Percentiles rank a stretch among this genome's conserved stretches.
Conservation (phyloP, 2,113 vertebrate species). For the Ivindomyrus marchei region DNA sequence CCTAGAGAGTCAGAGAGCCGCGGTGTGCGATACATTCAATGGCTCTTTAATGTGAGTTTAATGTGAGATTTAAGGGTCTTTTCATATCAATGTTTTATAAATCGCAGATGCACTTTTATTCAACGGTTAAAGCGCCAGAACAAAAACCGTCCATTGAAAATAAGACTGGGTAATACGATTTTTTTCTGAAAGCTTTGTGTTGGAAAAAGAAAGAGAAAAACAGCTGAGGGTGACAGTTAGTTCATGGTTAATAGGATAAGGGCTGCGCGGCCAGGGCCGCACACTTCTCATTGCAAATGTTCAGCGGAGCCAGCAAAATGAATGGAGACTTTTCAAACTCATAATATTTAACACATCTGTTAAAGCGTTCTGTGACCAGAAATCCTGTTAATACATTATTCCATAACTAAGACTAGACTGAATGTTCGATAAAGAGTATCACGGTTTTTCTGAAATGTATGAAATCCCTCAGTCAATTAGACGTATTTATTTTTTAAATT, state of each 20-base stretch:
- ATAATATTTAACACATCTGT: conserved; percentile 96
- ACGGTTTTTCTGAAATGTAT: neutral
- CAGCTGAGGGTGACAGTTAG: conserved; percentile 98
- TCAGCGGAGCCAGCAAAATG: conserved; percentile 61
- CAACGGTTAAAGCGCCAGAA: conserved; percentile 83
- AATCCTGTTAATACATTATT: conserved; percentile 46
- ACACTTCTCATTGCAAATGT: conserved; percentile 76
- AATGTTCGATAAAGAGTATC: conserved; percentile 18
- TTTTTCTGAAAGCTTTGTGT: conserved; percentile 77
- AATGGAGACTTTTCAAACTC: conserved; percentile 67
- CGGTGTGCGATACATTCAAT: conserved; percentile 40
- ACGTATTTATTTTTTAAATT: neutral
- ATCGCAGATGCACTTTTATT: conserved; percentile 88
- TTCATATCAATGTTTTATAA: conserved; percentile 77
- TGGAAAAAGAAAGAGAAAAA: conserved; percentile 70
- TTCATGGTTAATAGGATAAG: conserved; percentile 99
- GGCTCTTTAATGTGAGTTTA: conserved; percentile 70
- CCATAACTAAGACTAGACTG: conserved; percentile 18
- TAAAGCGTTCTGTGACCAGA: conserved; percentile 66
- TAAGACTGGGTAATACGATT: conserved; percentile 86
- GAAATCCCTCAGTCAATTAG: conserved; percentile 3
- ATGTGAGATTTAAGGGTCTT: conserved; percentile 59
- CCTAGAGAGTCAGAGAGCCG: neutral
- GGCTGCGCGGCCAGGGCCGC: conserved; percentile 69
- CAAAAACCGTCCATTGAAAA: conserved; percentile 85